Percentiles rank a stretch among this genome's conserved stretches.
Conservation (phyloP, 2,113 vertebrate genomes). For the Notothenia rossii region DNA sequence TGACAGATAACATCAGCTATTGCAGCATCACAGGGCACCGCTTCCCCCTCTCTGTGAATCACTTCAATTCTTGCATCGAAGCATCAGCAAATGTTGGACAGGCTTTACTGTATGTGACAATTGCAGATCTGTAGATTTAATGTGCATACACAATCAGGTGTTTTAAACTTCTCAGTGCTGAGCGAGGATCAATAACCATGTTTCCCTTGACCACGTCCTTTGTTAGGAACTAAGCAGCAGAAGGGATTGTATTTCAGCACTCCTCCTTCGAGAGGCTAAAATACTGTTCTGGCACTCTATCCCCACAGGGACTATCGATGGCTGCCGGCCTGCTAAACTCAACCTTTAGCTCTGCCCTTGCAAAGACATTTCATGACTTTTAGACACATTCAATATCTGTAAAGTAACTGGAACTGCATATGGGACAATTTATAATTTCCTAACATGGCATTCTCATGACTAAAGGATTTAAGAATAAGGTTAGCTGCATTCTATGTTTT, state of each 20-base stretch:
- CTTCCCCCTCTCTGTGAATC: constrained; percentile 7
- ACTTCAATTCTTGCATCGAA: constrained; percentile 27
- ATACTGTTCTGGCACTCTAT: constrained; percentile 35
- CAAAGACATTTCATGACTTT: constrained; percentile 20
- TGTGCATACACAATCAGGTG: constrained; percentile 20
- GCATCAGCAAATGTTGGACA: neutral
- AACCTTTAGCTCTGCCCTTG: constrained; percentile 25
- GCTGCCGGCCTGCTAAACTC: constrained; percentile 29
- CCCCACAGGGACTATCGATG: constrained; percentile 46
- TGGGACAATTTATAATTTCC: neutral
- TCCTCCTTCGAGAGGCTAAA: constrained; percentile 53
- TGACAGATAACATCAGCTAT: constrained; percentile 55
- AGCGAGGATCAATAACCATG: constrained; percentile 45
- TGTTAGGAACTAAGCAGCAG: constrained; percentile 40
- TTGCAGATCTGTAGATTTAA: neutral
- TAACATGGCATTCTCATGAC: neutral
- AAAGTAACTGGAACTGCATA: neutral
- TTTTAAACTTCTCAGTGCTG: constrained; percentile 8
- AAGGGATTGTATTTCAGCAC: constrained; percentile 41
- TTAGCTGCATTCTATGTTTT: neutral
- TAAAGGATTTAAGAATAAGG: neutral
- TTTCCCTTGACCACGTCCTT: constrained; percentile 53
- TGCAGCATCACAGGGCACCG: constrained; percentile 44
- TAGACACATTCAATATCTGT: constrained; percentile 1
- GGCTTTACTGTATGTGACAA: neutral